Evolutionary conservation across 1,140 invertebrate species (phyloP).

Genomic region (Hydropsyche tenuis): DNA sequence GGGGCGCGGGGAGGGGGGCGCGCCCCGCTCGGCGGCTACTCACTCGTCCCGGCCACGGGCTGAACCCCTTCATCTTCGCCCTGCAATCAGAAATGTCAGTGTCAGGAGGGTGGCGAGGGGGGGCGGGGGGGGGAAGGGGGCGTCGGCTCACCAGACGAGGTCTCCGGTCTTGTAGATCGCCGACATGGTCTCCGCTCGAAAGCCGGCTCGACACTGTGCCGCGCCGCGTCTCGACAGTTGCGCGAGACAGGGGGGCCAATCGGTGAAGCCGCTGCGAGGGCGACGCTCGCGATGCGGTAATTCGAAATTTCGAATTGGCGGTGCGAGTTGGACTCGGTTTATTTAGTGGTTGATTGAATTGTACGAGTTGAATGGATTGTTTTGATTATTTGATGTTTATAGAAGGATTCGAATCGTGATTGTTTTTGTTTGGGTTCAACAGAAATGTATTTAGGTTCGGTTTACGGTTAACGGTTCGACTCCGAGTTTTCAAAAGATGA

Average conservation of each 20-base stretch:
- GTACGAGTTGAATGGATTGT: too few relatives aligned
- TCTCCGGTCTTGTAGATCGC: constrained; percentile 71
- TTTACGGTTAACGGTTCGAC: too few relatives aligned
- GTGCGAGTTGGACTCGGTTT: too few relatives aligned
- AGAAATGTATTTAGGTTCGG: too few relatives aligned
- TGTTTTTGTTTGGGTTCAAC: too few relatives aligned
- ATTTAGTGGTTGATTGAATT: too few relatives aligned
- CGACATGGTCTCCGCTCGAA: constrained; percentile 62
- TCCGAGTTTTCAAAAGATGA: too few relatives aligned
- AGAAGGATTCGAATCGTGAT: too few relatives aligned
- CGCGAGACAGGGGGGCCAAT: not conserved
- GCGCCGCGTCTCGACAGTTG: constrained; percentile 21
- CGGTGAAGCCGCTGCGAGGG: not conserved
- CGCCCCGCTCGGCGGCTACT: constrained; percentile 50
- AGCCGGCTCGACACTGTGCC: constrained; percentile 35
- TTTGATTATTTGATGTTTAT: too few relatives aligned
- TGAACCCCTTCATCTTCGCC: constrained; percentile 96
- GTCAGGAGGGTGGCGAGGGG: not conserved
- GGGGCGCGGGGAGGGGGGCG: not conserved
- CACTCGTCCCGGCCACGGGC: constrained; percentile 92
- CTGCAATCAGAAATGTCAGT: constrained; percentile 66
- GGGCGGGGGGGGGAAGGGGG: too few relatives aligned
- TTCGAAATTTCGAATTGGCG: not conserved
- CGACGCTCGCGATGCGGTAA: not conserved
- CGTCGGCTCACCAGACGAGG: constrained; percentile 72